A percentile compares a stretch with the other conserved stretches of the same genome.
phyloP scores from a whole-genome alignment of 35 echinoderm and acorn worm species.

The Strongylocentrotus purpuratus region DNA sequence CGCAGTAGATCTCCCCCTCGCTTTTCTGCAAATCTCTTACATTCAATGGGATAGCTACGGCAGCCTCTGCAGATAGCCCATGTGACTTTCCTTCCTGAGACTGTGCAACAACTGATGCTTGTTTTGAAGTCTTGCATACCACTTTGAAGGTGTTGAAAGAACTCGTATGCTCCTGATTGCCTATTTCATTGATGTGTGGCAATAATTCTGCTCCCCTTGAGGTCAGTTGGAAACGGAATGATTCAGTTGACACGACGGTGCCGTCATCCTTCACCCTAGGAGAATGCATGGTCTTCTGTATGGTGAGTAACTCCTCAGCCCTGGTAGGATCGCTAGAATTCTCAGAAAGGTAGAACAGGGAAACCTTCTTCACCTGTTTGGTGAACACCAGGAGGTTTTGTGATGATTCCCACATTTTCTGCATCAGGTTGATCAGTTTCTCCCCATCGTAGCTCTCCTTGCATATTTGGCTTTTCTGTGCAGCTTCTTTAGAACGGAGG shows the following conservation, averaged over 20 bases:
- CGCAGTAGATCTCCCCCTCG: slow-evolving; percentile 59
- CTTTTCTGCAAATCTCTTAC: too few species aligned
- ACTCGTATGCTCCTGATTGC: too few species aligned
- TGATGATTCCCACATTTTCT: slow-evolving; percentile 38
- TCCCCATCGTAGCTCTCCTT: slow-evolving; percentile 44
- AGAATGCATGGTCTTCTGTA: background rate
- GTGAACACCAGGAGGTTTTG: slow-evolving; percentile 76
- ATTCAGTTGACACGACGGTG: background rate
- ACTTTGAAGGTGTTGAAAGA: too few species aligned
- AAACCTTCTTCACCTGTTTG: slow-evolving; percentile 69
- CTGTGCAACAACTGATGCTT: too few species aligned
- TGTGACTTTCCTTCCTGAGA: too few species aligned
- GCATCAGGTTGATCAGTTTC: slow-evolving; percentile 52
- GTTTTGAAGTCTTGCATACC: too few species aligned
- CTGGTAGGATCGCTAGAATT: background rate
- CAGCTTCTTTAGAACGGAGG: slow-evolving; percentile 57
- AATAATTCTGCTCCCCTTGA: too few species aligned
- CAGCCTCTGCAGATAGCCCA: too few species aligned
- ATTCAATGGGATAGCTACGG: too few species aligned
- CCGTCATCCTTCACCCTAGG: background rate
- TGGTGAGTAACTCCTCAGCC: background rate
- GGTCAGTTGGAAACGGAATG: background rate
- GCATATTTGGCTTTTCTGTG: slow-evolving; percentile 52
- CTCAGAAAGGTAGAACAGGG: slow-evolving; percentile 50
- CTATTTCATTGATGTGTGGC: too few species aligned